Conservation (phyloP, 2,113 vertebrate genomes). For the Alces alces region DNA sequence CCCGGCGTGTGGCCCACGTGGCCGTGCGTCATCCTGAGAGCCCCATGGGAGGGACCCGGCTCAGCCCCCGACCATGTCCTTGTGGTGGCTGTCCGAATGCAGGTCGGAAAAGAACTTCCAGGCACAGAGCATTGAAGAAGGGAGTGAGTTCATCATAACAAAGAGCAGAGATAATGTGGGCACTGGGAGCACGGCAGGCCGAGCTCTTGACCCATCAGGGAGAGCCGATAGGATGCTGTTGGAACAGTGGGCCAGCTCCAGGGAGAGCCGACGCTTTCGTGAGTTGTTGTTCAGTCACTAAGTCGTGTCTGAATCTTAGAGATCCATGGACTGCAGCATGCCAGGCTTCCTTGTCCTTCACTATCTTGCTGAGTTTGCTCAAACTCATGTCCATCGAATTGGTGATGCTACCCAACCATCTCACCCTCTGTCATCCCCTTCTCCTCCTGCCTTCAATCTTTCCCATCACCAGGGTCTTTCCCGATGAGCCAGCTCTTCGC, state of each 20-base stretch:
- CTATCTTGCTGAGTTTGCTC: neutral
- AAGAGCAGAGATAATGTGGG: neutral
- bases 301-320: rapidly evolving
- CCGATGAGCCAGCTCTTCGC: neutral
- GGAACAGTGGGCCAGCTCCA: rapidly evolving
- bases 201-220: neutral
- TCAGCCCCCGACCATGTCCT: rapidly evolving
- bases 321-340: neutral
- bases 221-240: neutral
- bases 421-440: neutral
- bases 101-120: neutral
- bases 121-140: neutral
- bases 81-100: neutral
- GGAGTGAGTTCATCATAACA: neutral
- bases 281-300: neutral
- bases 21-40: too few species aligned
- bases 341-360: neutral
- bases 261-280: rapidly evolving
- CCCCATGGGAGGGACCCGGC: rapidly evolving
- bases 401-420: neutral
- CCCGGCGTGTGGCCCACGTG: rapidly evolving
- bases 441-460: neutral
- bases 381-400: neutral
- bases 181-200: rapidly evolving
- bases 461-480: neutral